These are phyloP conservation scores for Mesocricetus auratus DNA, from an alignment of 2,113 vertebrate genomes.

Conservation along the genomic window DNA sequence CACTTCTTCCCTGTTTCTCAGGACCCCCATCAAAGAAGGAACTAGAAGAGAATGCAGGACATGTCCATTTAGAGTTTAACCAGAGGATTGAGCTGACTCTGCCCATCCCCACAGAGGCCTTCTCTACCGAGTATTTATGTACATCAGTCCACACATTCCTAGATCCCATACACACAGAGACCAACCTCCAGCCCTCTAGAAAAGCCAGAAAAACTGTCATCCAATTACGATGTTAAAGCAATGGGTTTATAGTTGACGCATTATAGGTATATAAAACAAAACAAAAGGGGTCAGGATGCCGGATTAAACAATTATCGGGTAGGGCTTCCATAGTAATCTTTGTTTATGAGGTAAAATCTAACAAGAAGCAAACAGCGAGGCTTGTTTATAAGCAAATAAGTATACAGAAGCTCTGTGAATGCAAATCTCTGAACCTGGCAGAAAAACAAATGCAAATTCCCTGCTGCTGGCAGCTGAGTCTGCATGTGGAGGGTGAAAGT, in stretches of 20 bases:
- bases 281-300: constrained; percentile 51
- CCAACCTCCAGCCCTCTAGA: neutral
- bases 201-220: neutral
- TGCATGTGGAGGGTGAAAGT: neutral
- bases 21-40: neutral
- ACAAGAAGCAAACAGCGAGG: constrained; percentile 85
- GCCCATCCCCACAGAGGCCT: neutral
- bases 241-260: constrained; percentile 71
- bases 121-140: neutral
- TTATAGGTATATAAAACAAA: constrained; percentile 72
- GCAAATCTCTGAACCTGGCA: constrained; percentile 62
- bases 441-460: constrained; percentile 63
- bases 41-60: neutral
- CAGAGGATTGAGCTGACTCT: neutral
- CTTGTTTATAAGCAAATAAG: constrained; percentile 86
- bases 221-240: constrained; percentile 60
- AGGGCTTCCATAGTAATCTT: constrained; percentile 81
- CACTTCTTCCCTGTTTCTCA: constrained; percentile 51
- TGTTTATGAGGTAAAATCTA: constrained; percentile 87
- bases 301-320: constrained; percentile 84
- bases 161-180: neutral
- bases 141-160: neutral
- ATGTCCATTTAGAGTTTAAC: neutral
- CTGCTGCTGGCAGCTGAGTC: constrained; percentile 71
- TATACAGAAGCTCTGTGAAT: constrained; percentile 76